phyloP scores from a whole-genome alignment of 2,797 vertebrate genomes.

The Aeoliscus strigatus region DNA sequence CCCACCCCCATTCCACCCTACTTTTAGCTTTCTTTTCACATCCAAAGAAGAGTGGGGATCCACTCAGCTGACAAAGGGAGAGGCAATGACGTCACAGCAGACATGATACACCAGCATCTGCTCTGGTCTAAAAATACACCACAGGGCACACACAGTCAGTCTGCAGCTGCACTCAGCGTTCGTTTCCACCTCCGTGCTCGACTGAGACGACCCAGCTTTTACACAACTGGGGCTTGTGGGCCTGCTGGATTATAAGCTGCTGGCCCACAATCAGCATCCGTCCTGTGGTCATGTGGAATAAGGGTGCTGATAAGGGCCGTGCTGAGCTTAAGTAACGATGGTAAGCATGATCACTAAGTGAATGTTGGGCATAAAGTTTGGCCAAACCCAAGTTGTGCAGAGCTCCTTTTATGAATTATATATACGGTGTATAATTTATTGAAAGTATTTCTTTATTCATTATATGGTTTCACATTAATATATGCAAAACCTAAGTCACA shows the following conservation, averaged over 20 bases:
- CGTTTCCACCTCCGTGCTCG: constrained; percentile 62
- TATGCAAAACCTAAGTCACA: too few relatives aligned
- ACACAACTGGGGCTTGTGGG: constrained; percentile 52
- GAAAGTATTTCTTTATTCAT: too few relatives aligned
- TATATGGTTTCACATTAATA: too few relatives aligned
- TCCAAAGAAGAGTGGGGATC: constrained; percentile 61
- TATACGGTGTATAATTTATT: too few relatives aligned
- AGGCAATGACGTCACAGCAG: constrained; percentile 64
- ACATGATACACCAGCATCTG: constrained; percentile 75
- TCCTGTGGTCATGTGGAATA: constrained; percentile 6
- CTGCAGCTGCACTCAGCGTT: constrained; percentile 67
- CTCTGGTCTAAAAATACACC: constrained; percentile 74
- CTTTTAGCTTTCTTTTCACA: constrained; percentile 34
- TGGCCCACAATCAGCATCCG: constrained; percentile 24
- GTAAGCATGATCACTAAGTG: too few relatives aligned
- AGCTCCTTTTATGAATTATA: too few relatives aligned
- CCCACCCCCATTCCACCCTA: neutral
- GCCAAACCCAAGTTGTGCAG: too few relatives aligned
- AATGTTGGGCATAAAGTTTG: too few relatives aligned
- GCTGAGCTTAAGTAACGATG: too few relatives aligned
- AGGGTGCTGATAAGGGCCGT: neutral
- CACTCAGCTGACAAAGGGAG: constrained; percentile 68
- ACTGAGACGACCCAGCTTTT: constrained; percentile 63
- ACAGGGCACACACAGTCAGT: constrained; percentile 61
- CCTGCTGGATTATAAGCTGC: constrained; percentile 34